These are phyloP conservation scores for Brotula barbata DNA, from an alignment of 2,797 vertebrate genomes.

Conservation along the genomic window DNA sequence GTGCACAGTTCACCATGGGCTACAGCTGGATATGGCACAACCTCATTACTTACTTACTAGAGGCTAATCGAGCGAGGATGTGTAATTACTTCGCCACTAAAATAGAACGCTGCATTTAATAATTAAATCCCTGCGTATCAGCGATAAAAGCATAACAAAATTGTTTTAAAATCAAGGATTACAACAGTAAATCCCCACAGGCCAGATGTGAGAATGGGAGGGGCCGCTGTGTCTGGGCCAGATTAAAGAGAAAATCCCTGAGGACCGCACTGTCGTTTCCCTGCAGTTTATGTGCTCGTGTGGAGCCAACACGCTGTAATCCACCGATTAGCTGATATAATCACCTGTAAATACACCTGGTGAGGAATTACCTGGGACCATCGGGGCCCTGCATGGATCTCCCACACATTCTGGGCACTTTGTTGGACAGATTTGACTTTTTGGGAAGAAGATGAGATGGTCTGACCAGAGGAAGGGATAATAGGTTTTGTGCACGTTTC, in stretches of 20 bases:
- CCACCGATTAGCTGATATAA: slow-evolving; percentile 84
- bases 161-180: slow-evolving; percentile 81
- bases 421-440: slow-evolving; percentile 21
- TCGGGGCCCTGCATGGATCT: slow-evolving; percentile 11
- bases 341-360: slow-evolving; percentile 84
- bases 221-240: slow-evolving; percentile 58
- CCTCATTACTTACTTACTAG: slow-evolving; percentile 45
- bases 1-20: neutral
- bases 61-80: slow-evolving; percentile 72
- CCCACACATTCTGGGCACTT: slow-evolving; percentile 6
- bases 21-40: slow-evolving; percentile 6
- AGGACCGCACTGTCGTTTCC: slow-evolving; percentile 62
- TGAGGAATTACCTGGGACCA: slow-evolving; percentile 38
- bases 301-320: slow-evolving; percentile 85
- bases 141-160: slow-evolving; percentile 77
- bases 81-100: slow-evolving; percentile 77
- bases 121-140: slow-evolving; percentile 79
- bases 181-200: slow-evolving; percentile 75
- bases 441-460: slow-evolving; percentile 36
- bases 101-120: slow-evolving; percentile 80
- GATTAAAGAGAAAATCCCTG: slow-evolving; percentile 79
- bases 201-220: slow-evolving; percentile 78
- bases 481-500: too few relatives aligned
- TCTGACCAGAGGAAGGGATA: slow-evolving; percentile 36
- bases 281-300: slow-evolving; percentile 73